Percentiles rank a stretch among this genome's conserved stretches.
phyloP scores from a whole-genome alignment of 2,888 invertebrate species.

The Drosophila subquinaria region DNA sequence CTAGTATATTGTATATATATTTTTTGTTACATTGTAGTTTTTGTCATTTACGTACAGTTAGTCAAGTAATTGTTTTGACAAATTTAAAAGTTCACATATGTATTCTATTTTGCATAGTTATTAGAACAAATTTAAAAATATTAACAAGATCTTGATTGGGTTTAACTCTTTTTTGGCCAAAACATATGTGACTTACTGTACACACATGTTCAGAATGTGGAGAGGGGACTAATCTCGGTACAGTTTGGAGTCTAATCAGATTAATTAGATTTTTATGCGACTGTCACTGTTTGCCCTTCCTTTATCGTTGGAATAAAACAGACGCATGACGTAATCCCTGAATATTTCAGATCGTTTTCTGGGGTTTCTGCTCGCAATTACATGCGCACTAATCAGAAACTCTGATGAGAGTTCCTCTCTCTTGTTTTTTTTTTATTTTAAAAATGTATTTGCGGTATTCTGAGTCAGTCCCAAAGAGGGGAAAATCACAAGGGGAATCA shows the following conservation, averaged over 20 bases:
- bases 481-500: background rate
- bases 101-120: background rate
- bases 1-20: slow-evolving; percentile 7
- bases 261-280: slow-evolving; percentile 24
- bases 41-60: background rate
- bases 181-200: no score
- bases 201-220: no score
- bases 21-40: background rate
- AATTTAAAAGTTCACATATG: no score
- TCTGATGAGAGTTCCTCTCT: slow-evolving; percentile 10
- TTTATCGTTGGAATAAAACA: slow-evolving; percentile 5
- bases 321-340: slow-evolving; percentile 44
- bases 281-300: slow-evolving; percentile 7
- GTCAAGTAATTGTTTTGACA: background rate
- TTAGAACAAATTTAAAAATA: background rate
- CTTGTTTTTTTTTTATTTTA: background rate
- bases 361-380: slow-evolving; percentile 34
- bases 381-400: slow-evolving; percentile 40
- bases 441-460: slow-evolving; percentile 1
- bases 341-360: slow-evolving; percentile 14
- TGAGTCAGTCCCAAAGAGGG: slow-evolving; percentile 4
- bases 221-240: background rate
- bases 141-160: no score
- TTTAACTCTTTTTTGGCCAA: no score
- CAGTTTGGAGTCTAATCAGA: slow-evolving; percentile 12